phyloP scores from a whole-genome alignment of 2,113 vertebrate species.

The Apodemus speciosus region DNA sequence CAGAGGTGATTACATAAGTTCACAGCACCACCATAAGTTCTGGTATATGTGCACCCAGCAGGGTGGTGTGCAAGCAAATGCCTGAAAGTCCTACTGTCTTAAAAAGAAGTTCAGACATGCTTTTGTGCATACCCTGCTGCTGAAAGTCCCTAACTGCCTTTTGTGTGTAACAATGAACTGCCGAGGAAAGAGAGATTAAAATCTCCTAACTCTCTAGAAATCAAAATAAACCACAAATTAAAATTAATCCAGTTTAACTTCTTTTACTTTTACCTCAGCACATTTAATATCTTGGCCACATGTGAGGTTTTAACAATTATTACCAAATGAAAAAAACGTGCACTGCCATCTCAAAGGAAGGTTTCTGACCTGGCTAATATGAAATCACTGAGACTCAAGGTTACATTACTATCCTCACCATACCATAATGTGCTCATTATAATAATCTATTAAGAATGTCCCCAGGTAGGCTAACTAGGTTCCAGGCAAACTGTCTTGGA shows the following conservation, averaged over 20 bases:
- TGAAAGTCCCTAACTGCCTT: not conserved
- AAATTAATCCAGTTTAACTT: conserved; percentile 16
- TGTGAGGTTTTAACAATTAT: not conserved
- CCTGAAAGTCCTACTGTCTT: not conserved
- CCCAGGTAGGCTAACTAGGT: conserved; percentile 9
- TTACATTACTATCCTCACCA: not conserved
- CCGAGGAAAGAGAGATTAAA: not conserved
- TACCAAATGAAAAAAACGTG: not conserved
- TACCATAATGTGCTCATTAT: not conserved
- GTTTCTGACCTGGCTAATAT: not conserved
- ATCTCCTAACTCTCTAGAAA: not conserved
- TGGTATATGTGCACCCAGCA: not conserved
- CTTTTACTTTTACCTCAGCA: not conserved
- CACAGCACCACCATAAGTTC: not conserved
- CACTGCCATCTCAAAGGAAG: not conserved
- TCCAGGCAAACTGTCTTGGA: not conserved
- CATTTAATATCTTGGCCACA: not conserved
- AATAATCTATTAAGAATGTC: not conserved
- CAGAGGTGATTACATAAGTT: not conserved
- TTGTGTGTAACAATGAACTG: not conserved
- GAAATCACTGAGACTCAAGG: not conserved
- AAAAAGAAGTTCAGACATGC: not conserved
- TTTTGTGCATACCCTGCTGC: not conserved
- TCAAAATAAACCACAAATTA: not conserved
- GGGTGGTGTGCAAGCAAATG: not conserved